Evolutionary conservation across 1,140 invertebrate species (phyloP).

Genomic region (Brachionus rubens): DNA sequence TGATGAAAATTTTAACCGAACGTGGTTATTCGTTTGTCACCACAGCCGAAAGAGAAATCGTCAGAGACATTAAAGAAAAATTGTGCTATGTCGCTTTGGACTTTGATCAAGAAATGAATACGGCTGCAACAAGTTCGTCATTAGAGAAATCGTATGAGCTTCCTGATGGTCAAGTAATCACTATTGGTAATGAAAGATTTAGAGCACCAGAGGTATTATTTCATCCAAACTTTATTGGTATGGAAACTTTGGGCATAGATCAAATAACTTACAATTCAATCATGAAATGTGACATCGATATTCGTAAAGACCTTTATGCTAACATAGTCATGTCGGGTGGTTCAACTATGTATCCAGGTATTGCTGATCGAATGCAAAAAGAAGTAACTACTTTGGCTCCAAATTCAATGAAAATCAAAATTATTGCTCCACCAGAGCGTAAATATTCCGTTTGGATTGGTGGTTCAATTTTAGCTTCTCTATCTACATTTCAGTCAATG

Average conservation of each 20-base stretch:
- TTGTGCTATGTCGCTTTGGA: slow-evolving; percentile 51
- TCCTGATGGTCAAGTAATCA: too few species aligned
- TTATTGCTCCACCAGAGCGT: too few species aligned
- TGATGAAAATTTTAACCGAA: slow-evolving; percentile 73
- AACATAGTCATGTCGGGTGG: slow-evolving; percentile 63
- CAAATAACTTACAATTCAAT: too few species aligned
- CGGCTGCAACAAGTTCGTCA: slow-evolving; percentile 80
- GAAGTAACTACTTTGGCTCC: slow-evolving; percentile 64
- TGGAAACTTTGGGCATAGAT: slow-evolving; percentile 60
- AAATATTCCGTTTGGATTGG: slow-evolving; percentile 61
- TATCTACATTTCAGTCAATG: slow-evolving; percentile 65
- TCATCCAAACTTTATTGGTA: slow-evolving; percentile 65
- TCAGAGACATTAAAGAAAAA: too few species aligned
- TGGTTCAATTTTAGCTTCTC: slow-evolving; percentile 60
- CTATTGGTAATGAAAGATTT: slow-evolving; percentile 61
- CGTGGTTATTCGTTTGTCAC: slow-evolving; percentile 50
- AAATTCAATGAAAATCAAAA: slow-evolving; percentile 60
- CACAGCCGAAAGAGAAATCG: slow-evolving; percentile 76
- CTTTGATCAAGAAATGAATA: slow-evolving; percentile 85
- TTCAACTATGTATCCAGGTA: slow-evolving; percentile 64
- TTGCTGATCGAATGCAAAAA: slow-evolving; percentile 62
- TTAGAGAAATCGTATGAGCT: slow-evolving; percentile 89
- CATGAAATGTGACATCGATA: slow-evolving; percentile 63
- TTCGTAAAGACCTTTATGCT: slow-evolving; percentile 61
- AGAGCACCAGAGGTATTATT: slow-evolving; percentile 80